phyloP scores from a whole-genome alignment of 2,113 vertebrate species.

The Boulengerochromis microlepis region DNA sequence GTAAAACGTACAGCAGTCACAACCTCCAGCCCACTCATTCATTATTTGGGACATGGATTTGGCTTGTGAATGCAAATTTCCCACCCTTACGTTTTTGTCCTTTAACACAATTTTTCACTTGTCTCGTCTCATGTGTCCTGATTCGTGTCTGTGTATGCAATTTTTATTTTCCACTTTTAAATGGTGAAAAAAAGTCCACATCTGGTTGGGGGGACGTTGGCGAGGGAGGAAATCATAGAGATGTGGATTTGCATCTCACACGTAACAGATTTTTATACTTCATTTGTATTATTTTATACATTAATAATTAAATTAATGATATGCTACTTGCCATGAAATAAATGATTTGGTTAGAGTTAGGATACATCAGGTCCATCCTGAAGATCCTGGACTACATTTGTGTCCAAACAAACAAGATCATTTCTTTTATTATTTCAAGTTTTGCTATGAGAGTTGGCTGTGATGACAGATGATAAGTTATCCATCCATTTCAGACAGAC shows the following conservation, averaged over 20 bases:
- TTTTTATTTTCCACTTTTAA: neutral
- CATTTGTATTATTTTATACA: neutral
- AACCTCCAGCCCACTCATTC: neutral
- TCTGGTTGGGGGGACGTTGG: neutral
- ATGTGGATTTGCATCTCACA: neutral
- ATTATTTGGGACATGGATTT: neutral
- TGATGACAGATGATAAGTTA: neutral
- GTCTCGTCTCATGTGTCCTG: neutral
- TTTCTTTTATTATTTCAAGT: neutral
- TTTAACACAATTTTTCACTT: neutral
- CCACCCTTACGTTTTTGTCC: neutral
- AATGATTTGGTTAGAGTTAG: rapidly evolving
- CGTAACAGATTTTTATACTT: neutral
- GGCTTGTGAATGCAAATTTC: neutral
- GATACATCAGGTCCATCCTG: neutral
- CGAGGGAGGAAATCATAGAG: neutral
- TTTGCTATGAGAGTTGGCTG: neutral
- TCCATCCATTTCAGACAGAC: neutral
- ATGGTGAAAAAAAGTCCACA: neutral
- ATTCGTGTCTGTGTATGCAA: neutral
- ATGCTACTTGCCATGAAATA: neutral
- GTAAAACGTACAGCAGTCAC: neutral
- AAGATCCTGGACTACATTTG: neutral
- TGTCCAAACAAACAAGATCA: neutral
- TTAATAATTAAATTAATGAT: neutral